Evolutionary conservation across 2,113 vertebrate genomes (phyloP), one percentile per base, ranked within the genome.

Genomic region (Collichthys lucidus): DNA sequence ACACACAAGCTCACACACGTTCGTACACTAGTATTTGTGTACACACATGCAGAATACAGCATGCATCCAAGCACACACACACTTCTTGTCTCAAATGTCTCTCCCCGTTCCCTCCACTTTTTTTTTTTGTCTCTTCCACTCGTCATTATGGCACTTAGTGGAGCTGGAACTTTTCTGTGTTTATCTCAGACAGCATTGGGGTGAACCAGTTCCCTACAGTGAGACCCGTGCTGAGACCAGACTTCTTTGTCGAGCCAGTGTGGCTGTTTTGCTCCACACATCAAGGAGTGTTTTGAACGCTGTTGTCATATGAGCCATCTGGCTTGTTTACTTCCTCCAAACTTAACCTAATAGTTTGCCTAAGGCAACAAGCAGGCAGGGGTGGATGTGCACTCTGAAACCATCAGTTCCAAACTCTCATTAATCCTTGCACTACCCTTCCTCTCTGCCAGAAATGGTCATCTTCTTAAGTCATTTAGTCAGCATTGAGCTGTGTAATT

Each of bases 401-500:
- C 63, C 79, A 74, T 84, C 75, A 74, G 56, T 80, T 78, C 79
- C 80, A 83, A 89, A 82, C 70, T 67, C 75, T 90, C 80, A 87
- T 90, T 87, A 91, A 87, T 88, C 65, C 74, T 56, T 26, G 15
- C 67, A 74, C 68, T 79, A 61, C 74, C 59, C 57, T 59, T 83
- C 77, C 53, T 83, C 57, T 16, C 79, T 80, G 80, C 82, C 86
- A 89, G 86, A 89, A 81, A 80, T 61, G 71, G 61, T 63, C 83
- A 82, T 88, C 74, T 82, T 82, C 79, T 89, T 80, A 85, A 86
- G 78, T 84, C 56, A 86, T 88, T 87, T 82, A 83, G 70, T 74
- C 84, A 83, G 80, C 86, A 78, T 55, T 82, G 85, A 89, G 66
- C 80, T 89, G 81, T 84, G 44, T 86, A 88, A 88, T 88, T 87